phyloP scores from a whole-genome alignment of 2,888 invertebrate species.

The Rotaria socialis region DNA sequence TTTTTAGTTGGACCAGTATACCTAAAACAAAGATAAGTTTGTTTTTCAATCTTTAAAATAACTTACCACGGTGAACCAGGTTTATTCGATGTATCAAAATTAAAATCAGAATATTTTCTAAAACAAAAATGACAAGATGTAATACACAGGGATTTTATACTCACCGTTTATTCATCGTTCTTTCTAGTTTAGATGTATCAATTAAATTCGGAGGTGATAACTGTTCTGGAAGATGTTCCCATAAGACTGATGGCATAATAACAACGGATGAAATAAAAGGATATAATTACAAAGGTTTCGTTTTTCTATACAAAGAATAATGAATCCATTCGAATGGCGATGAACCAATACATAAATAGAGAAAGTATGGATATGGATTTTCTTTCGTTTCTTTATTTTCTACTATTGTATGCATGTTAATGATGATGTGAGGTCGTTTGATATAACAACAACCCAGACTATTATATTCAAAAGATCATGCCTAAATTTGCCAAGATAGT shows the following conservation, averaged over 20 bases:
- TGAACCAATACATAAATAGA: no score
- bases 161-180: not conserved
- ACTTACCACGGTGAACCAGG: not conserved
- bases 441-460: no score
- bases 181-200: not conserved
- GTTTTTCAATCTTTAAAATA: not conserved
- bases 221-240: not conserved
- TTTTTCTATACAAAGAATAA: no score
- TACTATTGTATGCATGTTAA: no score
- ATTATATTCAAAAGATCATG: no score
- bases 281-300: not conserved
- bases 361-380: no score
- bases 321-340: no score
- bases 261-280: not conserved
- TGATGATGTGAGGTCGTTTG: no score
- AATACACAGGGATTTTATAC: not conserved
- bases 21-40: not conserved
- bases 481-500: no score
- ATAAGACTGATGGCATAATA: not conserved
- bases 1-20: not conserved
- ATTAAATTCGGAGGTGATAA: not conserved
- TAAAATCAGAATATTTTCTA: slow-evolving; percentile 8
- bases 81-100: not conserved
- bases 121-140: not conserved
- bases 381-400: no score